A percentile compares a stretch with the other conserved stretches of the same genome.
phyloP scores from a whole-genome alignment of 2,888 invertebrate species.

The Tyria jacobaeae region DNA sequence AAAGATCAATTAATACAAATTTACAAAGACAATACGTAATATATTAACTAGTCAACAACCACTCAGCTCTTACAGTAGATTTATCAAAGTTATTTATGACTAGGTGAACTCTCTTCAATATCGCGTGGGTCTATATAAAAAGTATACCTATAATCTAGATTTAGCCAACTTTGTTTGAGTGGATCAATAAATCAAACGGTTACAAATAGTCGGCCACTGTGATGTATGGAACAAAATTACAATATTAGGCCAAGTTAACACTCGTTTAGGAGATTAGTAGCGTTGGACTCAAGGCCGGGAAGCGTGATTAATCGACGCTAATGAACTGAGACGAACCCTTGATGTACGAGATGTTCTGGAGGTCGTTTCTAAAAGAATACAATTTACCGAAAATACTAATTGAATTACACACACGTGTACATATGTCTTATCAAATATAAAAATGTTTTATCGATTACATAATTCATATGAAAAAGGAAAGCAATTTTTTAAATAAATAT shows the following conservation, averaged over 20 bases:
- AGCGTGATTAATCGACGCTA: conserved; percentile 60
- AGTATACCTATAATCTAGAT: background rate
- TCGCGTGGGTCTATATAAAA: background rate
- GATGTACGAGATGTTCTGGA: conserved; percentile 25
- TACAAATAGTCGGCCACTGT: conserved; percentile 40
- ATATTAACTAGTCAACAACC: background rate
- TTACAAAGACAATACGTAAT: too few relatives aligned
- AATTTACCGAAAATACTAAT: too few relatives aligned
- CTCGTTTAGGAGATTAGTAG: conserved; percentile 57
- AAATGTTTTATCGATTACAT: too few relatives aligned
- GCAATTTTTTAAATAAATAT: too few relatives aligned
- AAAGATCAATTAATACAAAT: too few relatives aligned
- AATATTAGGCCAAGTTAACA: conserved; percentile 56
- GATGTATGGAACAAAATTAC: conserved; percentile 48
- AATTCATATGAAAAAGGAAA: too few relatives aligned
- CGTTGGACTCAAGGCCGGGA: conserved; percentile 48
- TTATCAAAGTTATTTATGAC: background rate
- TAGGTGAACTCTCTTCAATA: too few relatives aligned
- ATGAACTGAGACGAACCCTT: conserved; percentile 57
- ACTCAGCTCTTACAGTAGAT: background rate
- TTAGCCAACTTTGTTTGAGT: background rate
- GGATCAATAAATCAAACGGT: conserved; percentile 39
- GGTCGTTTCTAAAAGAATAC: conserved; percentile 4
- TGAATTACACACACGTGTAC: too few relatives aligned
- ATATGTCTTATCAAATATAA: too few relatives aligned